Evolutionary conservation across 2,888 invertebrate species (phyloP).

Genomic region (Ptychoptera contaminata): DNA sequence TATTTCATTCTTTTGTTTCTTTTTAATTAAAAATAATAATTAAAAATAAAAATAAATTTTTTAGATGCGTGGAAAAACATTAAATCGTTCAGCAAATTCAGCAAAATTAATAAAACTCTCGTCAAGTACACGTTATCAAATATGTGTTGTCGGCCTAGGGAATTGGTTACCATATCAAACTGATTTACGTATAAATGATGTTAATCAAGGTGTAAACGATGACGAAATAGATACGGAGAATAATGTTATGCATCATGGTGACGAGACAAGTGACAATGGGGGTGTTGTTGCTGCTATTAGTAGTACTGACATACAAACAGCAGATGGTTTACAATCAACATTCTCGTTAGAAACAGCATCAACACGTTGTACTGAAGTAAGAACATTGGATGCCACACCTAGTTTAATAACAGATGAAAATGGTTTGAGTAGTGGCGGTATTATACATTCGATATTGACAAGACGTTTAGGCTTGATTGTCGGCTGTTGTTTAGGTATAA

Average conservation of each 20-base stretch:
- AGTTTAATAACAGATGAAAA: conserved; percentile 39
- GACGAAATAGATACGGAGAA: conserved; percentile 8
- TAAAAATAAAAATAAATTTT: conserved; percentile 15
- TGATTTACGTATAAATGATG: conserved; percentile 4
- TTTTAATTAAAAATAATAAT: too few relatives aligned
- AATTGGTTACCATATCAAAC: conserved; percentile 40
- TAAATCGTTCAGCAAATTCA: conserved; percentile 57
- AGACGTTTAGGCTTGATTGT: conserved; percentile 70
- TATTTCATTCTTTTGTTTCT: neutral
- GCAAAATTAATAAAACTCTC: conserved; percentile 57
- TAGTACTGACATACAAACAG: conserved; percentile 42
- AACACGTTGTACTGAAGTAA: conserved; percentile 61
- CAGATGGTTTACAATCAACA: conserved; percentile 37
- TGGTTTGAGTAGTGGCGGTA: conserved; percentile 45
- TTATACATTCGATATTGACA: conserved; percentile 61
- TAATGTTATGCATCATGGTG: conserved; percentile 8
- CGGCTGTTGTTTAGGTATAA: conserved; percentile 72
- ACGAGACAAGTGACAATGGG: conserved; percentile 14
- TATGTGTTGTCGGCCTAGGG: conserved; percentile 78
- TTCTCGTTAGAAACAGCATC: conserved; percentile 52
- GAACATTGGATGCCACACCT: conserved; percentile 55
- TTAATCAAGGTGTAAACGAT: conserved; percentile 1
- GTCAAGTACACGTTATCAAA: conserved; percentile 66
- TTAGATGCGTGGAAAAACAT: conserved; percentile 59
- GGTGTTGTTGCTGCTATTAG: conserved; percentile 15